Evolutionary conservation across 2,113 vertebrate genomes (phyloP).

Genomic region (Lethenteron camtschaticum): DNA sequence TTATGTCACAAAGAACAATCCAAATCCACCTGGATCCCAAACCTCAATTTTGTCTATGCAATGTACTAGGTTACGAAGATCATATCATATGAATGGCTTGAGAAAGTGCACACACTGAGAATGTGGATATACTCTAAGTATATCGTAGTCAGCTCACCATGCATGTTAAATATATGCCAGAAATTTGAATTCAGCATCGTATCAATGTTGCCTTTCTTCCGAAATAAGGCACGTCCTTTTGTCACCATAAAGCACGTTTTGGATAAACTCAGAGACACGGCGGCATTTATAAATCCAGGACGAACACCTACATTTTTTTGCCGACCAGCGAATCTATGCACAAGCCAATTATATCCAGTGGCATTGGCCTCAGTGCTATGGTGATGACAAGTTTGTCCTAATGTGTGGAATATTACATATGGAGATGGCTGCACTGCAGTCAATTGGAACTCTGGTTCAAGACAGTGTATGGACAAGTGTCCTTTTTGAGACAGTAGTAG

Average conservation of each 20-base stretch:
- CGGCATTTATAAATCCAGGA: neutral
- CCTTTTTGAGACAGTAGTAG: neutral
- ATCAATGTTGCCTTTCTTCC: neutral
- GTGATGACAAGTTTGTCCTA: neutral
- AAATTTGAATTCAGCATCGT: neutral
- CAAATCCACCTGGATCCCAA: no score
- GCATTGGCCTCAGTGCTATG: neutral
- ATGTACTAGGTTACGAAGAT: no score
- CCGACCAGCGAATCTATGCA: neutral
- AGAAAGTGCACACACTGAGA: no score
- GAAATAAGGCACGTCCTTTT: neutral
- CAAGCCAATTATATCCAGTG: neutral
- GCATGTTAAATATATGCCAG: no score
- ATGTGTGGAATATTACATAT: neutral
- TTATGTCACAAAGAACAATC: neutral
- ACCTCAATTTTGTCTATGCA: no score
- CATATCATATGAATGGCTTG: no score
- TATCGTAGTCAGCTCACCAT: no score
- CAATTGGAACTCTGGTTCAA: conserved; percentile 1
- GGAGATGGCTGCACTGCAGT: neutral
- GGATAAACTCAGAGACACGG: neutral
- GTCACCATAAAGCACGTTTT: neutral
- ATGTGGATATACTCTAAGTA: no score
- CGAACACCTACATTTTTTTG: neutral
- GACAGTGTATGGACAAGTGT: neutral